Conservation (phyloP, 2,797 vertebrate genomes). For the Trachurus trachurus region DNA sequence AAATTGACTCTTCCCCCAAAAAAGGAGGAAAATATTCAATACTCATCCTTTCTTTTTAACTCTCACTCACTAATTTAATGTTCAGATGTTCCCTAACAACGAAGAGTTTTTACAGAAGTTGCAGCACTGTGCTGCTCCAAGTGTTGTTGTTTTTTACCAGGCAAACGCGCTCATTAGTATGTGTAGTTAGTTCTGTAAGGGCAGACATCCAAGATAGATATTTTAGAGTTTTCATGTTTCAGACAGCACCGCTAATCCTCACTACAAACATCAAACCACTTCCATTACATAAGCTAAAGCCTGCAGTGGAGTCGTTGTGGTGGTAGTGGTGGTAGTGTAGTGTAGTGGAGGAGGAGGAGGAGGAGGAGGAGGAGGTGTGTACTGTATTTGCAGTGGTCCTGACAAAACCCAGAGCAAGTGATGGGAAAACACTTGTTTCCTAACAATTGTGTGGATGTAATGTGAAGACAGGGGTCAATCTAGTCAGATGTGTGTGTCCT, state of each 20-base stretch:
- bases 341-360: slow-evolving; percentile 32
- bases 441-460: too few relatives aligned
- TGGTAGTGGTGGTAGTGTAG: slow-evolving; percentile 37
- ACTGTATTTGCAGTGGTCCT: slow-evolving; percentile 30
- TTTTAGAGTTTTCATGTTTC: slow-evolving; percentile 70
- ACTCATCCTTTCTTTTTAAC: neutral
- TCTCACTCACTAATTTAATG: neutral
- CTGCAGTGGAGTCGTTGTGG: slow-evolving; percentile 41
- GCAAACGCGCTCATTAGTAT: slow-evolving; percentile 29
- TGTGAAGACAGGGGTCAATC: neutral
- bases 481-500: neutral
- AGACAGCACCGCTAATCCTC: slow-evolving; percentile 68
- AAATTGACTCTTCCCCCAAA: neutral
- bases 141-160: neutral
- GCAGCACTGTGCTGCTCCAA: neutral
- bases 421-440: neutral
- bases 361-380: slow-evolving; percentile 24
- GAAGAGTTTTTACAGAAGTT: slow-evolving; percentile 14
- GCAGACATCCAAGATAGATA: slow-evolving; percentile 69
- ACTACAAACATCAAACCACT: slow-evolving; percentile 63
- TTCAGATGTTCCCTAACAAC: slow-evolving; percentile 1
- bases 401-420: slow-evolving; percentile 4
- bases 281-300: slow-evolving; percentile 69
- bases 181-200: slow-evolving; percentile 37
- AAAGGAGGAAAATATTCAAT: neutral